Conservation (phyloP, 2,888 invertebrate species). For the Campoplex nolae region DNA sequence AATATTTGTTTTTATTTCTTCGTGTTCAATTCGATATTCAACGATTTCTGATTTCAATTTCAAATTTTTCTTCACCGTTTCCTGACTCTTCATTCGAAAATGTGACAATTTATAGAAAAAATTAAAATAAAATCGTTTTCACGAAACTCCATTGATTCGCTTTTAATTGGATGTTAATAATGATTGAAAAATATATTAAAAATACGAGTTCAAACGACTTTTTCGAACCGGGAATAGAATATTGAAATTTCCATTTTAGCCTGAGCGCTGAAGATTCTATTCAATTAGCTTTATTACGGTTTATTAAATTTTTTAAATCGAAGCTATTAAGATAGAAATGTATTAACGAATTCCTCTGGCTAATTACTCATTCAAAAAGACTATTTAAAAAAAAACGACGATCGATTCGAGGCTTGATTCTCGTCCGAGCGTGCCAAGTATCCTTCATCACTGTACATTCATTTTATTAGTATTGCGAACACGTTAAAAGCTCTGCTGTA, state of each 20-base stretch:
- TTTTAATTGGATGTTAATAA: background rate
- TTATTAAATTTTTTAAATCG: background rate
- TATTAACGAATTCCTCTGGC: background rate
- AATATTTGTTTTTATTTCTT: background rate
- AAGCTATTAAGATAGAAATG: background rate
- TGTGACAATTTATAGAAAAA: too few species aligned
- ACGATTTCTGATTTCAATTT: background rate
- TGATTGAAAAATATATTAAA: background rate
- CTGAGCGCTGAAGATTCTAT: background rate
- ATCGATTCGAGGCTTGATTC: conserved; percentile 48
- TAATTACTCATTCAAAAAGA: conserved; percentile 1
- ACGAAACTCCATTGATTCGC: background rate
- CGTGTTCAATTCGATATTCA: background rate
- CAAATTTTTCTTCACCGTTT: too few species aligned
- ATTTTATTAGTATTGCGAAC: conserved; percentile 60
- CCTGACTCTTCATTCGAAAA: too few species aligned
- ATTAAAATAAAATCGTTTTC: too few species aligned
- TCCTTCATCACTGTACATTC: background rate
- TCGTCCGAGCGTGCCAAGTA: conserved; percentile 31
- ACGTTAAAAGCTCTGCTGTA: conserved; percentile 72
- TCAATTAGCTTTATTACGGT: background rate
- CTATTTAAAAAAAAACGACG: conserved; percentile 12
- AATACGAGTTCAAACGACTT: background rate
- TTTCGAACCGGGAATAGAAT: background rate
- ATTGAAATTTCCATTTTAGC: background rate